Evolutionary conservation across 1,140 invertebrate genomes (phyloP).

Genomic region (Lamellibrachia luymesi): DNA sequence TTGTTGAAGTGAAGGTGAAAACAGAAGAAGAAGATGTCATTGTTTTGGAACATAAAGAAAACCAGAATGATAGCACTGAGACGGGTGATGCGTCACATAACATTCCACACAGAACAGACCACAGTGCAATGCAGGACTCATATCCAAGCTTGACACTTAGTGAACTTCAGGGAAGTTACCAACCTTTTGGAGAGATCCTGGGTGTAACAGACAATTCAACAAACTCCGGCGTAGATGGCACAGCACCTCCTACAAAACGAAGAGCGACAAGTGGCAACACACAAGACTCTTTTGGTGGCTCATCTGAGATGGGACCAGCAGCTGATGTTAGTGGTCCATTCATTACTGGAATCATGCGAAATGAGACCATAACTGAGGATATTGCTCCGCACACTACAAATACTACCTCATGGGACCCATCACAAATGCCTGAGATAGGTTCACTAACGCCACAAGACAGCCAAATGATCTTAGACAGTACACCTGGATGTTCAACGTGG

Average conservation of each 20-base stretch:
- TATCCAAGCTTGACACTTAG: neutral
- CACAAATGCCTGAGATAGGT: neutral
- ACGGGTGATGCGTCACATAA: neutral
- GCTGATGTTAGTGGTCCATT: neutral
- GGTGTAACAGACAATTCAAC: neutral
- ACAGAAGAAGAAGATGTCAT: neutral
- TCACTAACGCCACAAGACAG: neutral
- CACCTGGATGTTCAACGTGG: neutral
- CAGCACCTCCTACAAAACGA: neutral
- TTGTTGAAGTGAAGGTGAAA: slow-evolving; percentile 1
- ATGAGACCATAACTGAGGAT: neutral
- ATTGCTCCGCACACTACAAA: neutral
- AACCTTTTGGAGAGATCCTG: neutral
- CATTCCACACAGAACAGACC: neutral
- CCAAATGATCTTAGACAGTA: neutral
- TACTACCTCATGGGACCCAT: neutral
- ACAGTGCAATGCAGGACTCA: neutral
- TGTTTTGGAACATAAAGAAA: neutral
- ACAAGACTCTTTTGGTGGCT: neutral
- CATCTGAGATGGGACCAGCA: neutral
- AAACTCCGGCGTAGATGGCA: neutral
- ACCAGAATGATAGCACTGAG: neutral
- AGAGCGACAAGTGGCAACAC: neutral
- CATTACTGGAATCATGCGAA: neutral
- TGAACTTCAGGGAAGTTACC: neutral